phyloP scores from a whole-genome alignment of 2,797 vertebrate genomes.

The Saguinus oedipus region DNA sequence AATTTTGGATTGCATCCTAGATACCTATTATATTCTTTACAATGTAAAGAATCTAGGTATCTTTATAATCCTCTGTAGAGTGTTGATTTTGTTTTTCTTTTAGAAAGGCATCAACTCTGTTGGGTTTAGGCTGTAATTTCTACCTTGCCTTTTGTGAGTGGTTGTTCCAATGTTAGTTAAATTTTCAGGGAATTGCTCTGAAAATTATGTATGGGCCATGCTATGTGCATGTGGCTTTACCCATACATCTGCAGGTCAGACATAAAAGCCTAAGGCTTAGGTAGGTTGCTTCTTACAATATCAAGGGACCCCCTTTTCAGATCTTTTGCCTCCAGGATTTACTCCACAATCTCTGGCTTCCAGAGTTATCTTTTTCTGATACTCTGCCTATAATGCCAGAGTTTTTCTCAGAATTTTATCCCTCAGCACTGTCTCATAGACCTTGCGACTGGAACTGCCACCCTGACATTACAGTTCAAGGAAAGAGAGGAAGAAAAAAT shows the following conservation, averaged over 20 bases:
- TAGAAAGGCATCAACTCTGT: background rate
- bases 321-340: background rate
- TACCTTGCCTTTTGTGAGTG: background rate
- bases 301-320: accelerated
- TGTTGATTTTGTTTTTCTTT: background rate
- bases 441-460: background rate
- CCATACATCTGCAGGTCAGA: background rate
- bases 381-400: background rate
- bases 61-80: background rate
- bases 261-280: background rate
- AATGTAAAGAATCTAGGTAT: background rate
- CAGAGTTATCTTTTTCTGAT: background rate
- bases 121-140: background rate
- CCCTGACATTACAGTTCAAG: background rate
- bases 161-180: background rate
- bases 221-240: background rate
- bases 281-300: background rate
- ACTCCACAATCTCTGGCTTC: background rate
- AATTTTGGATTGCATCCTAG: background rate
- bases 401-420: background rate
- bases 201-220: no score
- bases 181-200: background rate
- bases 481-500: background rate
- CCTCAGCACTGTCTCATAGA: background rate
- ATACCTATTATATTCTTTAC: background rate